A percentile compares a stretch with the other conserved stretches of the same genome.
Evolutionary conservation across 2,113 vertebrate species (phyloP).

Genomic region (Psilopogon haemacephalus): DNA sequence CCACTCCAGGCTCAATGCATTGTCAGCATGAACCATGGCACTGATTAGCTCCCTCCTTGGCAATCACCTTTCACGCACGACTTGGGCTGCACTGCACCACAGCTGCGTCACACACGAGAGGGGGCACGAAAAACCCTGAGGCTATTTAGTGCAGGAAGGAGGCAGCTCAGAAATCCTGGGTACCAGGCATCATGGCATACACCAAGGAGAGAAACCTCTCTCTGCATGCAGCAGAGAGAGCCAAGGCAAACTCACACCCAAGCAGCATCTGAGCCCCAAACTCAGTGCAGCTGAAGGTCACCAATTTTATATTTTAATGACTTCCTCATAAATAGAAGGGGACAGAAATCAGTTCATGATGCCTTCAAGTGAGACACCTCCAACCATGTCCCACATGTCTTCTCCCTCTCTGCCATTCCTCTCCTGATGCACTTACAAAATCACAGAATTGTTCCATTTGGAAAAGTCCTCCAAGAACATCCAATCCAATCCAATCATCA

Average conservation of each 20-base stretch:
- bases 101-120: background rate
- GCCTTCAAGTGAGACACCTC: background rate
- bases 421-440: background rate
- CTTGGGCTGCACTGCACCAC: background rate
- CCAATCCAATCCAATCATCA: too few species aligned
- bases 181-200: background rate
- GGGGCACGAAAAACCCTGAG: background rate
- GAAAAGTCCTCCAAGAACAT: too few species aligned
- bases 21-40: fast-evolving
- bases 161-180: background rate
- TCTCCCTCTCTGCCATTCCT: background rate
- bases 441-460: too few species aligned
- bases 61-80: background rate
- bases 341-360: background rate
- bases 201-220: background rate
- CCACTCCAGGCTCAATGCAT: fast-evolving
- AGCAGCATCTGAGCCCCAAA: background rate
- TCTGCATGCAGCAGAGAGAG: background rate
- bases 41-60: background rate
- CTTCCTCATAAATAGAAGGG: background rate
- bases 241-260: background rate
- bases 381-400: background rate
- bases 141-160: background rate
- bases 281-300: background rate
- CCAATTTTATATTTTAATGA: background rate